These are phyloP conservation scores for Lamellibrachia luymesi DNA, from an alignment of 1,140 invertebrate genomes.

Conservation along the genomic window DNA sequence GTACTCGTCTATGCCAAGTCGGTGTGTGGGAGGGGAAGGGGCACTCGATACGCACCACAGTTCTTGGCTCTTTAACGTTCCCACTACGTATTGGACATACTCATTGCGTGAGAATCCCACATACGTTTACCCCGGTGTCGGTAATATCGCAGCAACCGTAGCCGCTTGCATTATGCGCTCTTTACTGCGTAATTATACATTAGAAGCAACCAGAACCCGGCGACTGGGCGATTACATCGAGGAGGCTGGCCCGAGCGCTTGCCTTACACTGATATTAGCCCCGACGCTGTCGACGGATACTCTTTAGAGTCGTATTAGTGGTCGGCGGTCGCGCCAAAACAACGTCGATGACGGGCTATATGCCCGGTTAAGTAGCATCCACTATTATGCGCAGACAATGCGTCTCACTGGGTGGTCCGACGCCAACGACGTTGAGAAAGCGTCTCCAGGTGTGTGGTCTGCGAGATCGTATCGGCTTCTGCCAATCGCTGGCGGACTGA, in stretches of 20 bases:
- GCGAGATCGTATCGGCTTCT: background rate
- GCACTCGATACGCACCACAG: background rate
- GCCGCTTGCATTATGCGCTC: background rate
- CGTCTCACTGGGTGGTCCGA: background rate
- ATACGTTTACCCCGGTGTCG: background rate
- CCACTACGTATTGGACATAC: background rate
- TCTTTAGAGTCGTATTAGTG: background rate
- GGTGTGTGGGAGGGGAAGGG: background rate
- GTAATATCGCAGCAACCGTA: background rate
- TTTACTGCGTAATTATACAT: conserved; percentile 2
- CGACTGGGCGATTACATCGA: background rate
- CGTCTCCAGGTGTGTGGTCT: background rate
- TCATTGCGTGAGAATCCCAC: background rate
- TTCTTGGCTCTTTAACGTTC: background rate
- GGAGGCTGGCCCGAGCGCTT: background rate
- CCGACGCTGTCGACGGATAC: background rate
- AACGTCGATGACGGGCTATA: background rate
- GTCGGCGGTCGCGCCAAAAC: background rate
- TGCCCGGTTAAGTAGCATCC: background rate
- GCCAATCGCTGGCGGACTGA: background rate
- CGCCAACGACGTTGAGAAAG: background rate
- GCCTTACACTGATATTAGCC: background rate
- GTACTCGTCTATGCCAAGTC: background rate
- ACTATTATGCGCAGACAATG: background rate
- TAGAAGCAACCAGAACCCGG: background rate